phyloP scores from a whole-genome alignment of 2,113 vertebrate genomes.

The Proteles cristata region DNA sequence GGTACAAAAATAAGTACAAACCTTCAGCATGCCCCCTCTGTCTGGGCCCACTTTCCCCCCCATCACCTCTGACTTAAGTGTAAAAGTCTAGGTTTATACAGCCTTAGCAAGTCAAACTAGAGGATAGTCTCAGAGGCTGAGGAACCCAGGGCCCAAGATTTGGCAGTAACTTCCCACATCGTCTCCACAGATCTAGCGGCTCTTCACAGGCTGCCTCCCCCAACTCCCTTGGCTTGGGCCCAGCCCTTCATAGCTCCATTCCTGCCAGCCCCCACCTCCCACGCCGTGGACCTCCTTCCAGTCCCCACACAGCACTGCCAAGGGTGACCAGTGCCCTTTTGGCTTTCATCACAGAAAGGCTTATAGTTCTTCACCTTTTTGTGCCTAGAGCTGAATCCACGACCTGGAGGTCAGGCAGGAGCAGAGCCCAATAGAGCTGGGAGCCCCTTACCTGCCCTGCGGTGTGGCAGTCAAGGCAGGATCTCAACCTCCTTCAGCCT shows the following conservation, averaged over 20 bases:
- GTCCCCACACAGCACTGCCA: neutral
- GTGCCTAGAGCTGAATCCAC: neutral
- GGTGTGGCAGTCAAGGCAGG: neutral
- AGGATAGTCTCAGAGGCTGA: neutral
- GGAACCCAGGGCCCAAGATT: neutral
- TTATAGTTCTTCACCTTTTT: neutral
- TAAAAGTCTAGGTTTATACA: neutral
- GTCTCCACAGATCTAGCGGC: neutral
- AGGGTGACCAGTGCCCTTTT: neutral
- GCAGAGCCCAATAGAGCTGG: neutral
- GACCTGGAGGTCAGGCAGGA: neutral
- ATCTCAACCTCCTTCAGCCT: neutral
- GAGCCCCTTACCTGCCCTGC: neutral
- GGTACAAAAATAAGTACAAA: neutral
- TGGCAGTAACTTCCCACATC: neutral
- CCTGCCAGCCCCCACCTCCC: neutral
- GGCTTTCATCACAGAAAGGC: neutral
- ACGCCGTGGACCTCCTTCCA: fast-evolving
- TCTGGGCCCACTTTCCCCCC: neutral
- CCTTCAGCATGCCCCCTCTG: neutral
- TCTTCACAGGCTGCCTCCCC: neutral
- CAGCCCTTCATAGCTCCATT: neutral
- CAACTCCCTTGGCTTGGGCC: neutral
- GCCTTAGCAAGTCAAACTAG: neutral
- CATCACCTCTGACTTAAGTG: neutral